phyloP scores from a whole-genome alignment of 2,888 invertebrate genomes.

The Troides oblongomaculatus region DNA sequence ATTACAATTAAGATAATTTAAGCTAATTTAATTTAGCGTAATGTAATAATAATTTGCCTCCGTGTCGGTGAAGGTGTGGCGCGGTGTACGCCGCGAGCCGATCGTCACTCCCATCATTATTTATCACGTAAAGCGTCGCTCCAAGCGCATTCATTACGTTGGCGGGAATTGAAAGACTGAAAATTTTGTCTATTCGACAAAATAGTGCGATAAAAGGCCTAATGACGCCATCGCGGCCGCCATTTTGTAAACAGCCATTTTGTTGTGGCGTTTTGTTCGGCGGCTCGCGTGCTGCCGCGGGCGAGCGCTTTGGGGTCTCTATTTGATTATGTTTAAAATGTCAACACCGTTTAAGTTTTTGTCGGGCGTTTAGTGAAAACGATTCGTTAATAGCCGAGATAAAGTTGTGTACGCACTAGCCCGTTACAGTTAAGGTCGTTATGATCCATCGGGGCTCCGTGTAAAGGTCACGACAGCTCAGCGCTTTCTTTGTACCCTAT shows the following conservation, averaged over 20 bases:
- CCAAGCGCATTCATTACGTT: conserved; percentile 69
- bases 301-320: conserved; percentile 49
- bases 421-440: conserved; percentile 22
- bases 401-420: conserved; percentile 31
- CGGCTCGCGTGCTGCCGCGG: conserved; percentile 40
- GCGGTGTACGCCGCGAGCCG: conserved; percentile 46
- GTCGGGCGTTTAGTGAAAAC: conserved; percentile 36
- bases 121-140: conserved; percentile 61
- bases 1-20: too few species aligned
- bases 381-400: conserved; percentile 30
- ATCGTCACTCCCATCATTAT: conserved; percentile 53
- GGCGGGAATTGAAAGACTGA: conserved; percentile 72
- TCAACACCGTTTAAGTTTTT: conserved; percentile 46
- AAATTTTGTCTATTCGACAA: conserved; percentile 77
- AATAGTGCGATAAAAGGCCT: conserved; percentile 77
- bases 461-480: conserved; percentile 14
- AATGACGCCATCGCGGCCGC: conserved; percentile 68
- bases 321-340: conserved; percentile 40
- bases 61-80: too few species aligned
- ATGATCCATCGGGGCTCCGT: neutral
- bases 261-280: conserved; percentile 67
- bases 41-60: too few species aligned
- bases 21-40: too few species aligned
- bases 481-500: conserved; percentile 14
- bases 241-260: conserved; percentile 63